Evolutionary conservation across 2,888 invertebrate species (phyloP).

Genomic region (Gonocerus acuteangulatus): DNA sequence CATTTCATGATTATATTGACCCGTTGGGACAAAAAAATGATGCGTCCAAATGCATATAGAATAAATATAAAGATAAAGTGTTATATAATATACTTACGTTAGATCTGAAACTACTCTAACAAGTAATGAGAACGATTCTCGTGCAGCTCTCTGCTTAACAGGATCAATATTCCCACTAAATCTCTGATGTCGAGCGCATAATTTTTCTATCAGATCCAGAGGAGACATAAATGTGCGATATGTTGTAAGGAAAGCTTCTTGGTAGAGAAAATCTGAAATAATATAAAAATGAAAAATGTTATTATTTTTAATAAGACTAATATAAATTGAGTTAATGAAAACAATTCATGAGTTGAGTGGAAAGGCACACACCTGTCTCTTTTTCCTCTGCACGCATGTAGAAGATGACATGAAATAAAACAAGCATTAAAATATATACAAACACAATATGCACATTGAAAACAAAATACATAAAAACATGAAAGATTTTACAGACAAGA

Average conservation of each 20-base stretch:
- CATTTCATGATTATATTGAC: too few relatives aligned
- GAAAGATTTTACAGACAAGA: too few relatives aligned
- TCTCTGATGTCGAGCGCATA: slow-evolving; percentile 69
- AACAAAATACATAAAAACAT: neutral
- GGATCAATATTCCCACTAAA: slow-evolving; percentile 63
- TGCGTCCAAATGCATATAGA: too few relatives aligned
- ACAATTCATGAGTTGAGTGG: neutral
- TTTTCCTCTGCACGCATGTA: slow-evolving; percentile 44
- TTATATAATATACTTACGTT: slow-evolving; percentile 78
- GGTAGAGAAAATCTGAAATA: slow-evolving; percentile 75
- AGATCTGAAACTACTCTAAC: slow-evolving; percentile 92
- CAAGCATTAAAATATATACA: slow-evolving; percentile 33
- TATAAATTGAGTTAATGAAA: neutral
- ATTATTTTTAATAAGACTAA: neutral
- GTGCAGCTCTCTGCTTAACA: slow-evolving; percentile 65
- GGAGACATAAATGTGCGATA: slow-evolving; percentile 93
- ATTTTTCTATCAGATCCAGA: slow-evolving; percentile 72
- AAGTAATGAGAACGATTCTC: slow-evolving; percentile 84
- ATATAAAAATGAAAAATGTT: neutral
- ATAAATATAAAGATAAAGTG: too few relatives aligned
- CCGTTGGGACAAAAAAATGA: too few relatives aligned
- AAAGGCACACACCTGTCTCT: slow-evolving; percentile 45
- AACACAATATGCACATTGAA: neutral
- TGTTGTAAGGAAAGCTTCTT: slow-evolving; percentile 96
- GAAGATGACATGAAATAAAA: slow-evolving; percentile 34